These are phyloP conservation scores for Dromius quadrimaculatus DNA, from an alignment of 2,888 invertebrate species.

Conservation along the genomic window DNA sequence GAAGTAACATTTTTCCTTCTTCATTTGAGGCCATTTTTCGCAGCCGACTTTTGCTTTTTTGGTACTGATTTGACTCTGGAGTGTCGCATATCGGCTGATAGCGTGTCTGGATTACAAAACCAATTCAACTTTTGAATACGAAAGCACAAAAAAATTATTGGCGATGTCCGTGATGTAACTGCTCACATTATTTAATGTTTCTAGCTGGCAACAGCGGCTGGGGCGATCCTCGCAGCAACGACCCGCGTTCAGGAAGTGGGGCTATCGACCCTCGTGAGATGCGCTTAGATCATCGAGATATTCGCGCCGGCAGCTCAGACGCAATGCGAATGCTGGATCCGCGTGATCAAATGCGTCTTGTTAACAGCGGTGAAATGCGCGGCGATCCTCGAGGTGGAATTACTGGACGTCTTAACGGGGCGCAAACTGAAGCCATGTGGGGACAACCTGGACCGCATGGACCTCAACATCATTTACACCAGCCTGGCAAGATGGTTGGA, in stretches of 20 bases:
- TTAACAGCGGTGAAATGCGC: constrained; percentile 75
- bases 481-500: constrained; percentile 70
- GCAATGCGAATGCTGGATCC: constrained; percentile 72
- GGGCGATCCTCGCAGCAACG: constrained; percentile 68
- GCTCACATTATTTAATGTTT: neutral
- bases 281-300: constrained; percentile 73
- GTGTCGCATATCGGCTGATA: too few relatives aligned
- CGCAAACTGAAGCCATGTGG: constrained; percentile 81
- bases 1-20: too few relatives aligned
- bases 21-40: too few relatives aligned
- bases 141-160: too few relatives aligned
- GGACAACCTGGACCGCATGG: constrained; percentile 70
- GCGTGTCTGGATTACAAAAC: too few relatives aligned
- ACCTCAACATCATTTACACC: constrained; percentile 68
- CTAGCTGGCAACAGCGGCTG: constrained; percentile 62
- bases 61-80: too few relatives aligned
- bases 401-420: constrained; percentile 85
- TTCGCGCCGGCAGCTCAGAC: constrained; percentile 67
- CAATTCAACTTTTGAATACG: too few relatives aligned
- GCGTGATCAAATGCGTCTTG: constrained; percentile 69
- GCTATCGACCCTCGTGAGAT: constrained; percentile 71
- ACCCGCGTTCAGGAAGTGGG: constrained; percentile 60
- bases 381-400: constrained; percentile 81
- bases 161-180: neutral
- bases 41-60: too few relatives aligned